Evolutionary conservation across 2,113 vertebrate species (phyloP), one percentile per base, ranked within the genome.

Genomic region (Charina bottae): DNA sequence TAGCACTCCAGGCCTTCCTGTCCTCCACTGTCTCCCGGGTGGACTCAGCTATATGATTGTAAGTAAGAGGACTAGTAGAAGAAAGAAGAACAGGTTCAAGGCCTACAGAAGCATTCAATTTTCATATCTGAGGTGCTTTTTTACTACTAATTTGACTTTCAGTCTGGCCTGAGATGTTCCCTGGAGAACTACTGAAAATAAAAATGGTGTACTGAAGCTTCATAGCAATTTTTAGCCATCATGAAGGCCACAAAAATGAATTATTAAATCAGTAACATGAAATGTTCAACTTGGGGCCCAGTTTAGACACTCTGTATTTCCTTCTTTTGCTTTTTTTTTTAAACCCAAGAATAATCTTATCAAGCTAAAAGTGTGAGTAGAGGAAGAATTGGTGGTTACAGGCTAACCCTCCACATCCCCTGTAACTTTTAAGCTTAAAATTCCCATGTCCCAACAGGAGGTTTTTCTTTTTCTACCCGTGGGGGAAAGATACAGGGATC

Each of bases 61-160:
- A 42, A 59, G 58, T 59, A 59, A 42, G 72, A 78, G 33, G 72
- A 78, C 33, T 37, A 42, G 33, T 78, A 78, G 42, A 78, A 78
- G 17, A n/a, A 37, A 78, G 72, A 78, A 78, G 15, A 42, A 78
- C 33, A 78, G 37, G 17, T 78, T 78, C 85, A 49, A 83, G 11
- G 5, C 1, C 4, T 53, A 59, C 87, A 90, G 26, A 58, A 89
- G 42, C 58, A 13, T 19, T 1, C 3, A 23, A 0, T 21, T 53
- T 90, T 94, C 54, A 58, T 0, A n/a, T 92, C 87, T 60, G 90
- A 94, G 90, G 24, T 12, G 0, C 87, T 24, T 90, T 90, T 23
- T 89, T 93, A 85, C 33, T 21, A 28, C 26, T 68, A 58, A 55
- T 87, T 64, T 68, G 54, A 54, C 8, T 59, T 46, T 59, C 56